These are phyloP conservation scores for Meteorus sp. DNA, from an alignment of 1,140 invertebrate genomes.

Conservation along the genomic window DNA sequence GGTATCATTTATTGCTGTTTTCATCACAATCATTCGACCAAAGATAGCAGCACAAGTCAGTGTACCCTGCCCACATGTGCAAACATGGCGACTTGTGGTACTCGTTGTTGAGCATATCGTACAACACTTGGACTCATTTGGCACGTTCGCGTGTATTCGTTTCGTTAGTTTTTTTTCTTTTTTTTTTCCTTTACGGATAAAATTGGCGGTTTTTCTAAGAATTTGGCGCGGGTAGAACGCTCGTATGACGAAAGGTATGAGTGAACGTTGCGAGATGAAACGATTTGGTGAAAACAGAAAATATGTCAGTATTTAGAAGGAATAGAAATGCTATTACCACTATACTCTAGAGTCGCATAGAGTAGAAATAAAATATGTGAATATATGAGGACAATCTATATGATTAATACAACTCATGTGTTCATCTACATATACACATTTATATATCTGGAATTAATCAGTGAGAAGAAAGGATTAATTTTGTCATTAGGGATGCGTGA, in stretches of 20 bases:
- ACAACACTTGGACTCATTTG: not conserved
- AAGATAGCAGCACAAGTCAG: slow-evolving; percentile 38
- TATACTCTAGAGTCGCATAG: too few species aligned
- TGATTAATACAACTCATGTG: too few species aligned
- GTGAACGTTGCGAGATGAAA: too few species aligned
- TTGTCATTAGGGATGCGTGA: too few species aligned
- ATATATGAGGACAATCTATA: too few species aligned
- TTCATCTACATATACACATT: too few species aligned
- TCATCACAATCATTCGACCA: not conserved
- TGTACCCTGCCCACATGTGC: slow-evolving; percentile 46
- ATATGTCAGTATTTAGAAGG: too few species aligned
- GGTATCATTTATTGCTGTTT: slow-evolving; percentile 34
- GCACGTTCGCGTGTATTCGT: not conserved
- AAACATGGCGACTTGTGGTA: slow-evolving; percentile 45
- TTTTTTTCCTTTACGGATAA: not conserved
- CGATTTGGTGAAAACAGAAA: too few species aligned
- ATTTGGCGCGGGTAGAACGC: not conserved
- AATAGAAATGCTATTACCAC: too few species aligned
- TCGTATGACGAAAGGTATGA: slow-evolving; percentile 1
- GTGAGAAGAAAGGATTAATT: too few species aligned
- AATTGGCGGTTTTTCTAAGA: not conserved
- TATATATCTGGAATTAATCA: too few species aligned
- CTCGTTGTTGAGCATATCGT: slow-evolving; percentile 20
- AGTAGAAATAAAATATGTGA: too few species aligned
- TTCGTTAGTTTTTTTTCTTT: not conserved